A percentile compares a stretch with the other conserved stretches of the same genome.
These are phyloP conservation scores for Medauroidea extradentata DNA, from an alignment of 1,140 invertebrate species.

Conservation along the genomic window DNA sequence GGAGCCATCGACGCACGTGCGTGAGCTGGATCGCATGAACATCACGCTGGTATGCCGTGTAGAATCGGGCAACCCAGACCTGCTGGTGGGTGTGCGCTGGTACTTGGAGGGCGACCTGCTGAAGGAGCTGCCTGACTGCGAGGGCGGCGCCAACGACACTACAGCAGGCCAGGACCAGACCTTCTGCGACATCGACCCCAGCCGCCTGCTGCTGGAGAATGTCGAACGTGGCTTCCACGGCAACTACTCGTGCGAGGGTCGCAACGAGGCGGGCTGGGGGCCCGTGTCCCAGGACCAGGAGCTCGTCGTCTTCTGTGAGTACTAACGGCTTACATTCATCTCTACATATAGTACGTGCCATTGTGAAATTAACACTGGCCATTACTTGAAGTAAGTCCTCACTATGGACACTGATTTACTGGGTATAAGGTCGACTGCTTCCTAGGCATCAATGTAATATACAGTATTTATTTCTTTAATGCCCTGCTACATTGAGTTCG, in stretches of 20 bases:
- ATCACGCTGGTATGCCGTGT: slow-evolving; percentile 79
- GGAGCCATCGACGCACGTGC: slow-evolving; percentile 67
- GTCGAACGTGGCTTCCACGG: slow-evolving; percentile 81
- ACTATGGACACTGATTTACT: too few relatives aligned
- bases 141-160: slow-evolving; percentile 47
- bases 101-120: slow-evolving; percentile 76
- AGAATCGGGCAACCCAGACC: slow-evolving; percentile 59
- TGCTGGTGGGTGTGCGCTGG: slow-evolving; percentile 58
- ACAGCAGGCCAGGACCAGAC: too few relatives aligned
- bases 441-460: too few relatives aligned
- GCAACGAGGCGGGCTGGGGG: slow-evolving; percentile 82
- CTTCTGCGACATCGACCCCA: slow-evolving; percentile 80
- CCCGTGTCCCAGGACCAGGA: slow-evolving; percentile 64
- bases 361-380: too few relatives aligned
- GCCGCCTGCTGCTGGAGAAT: slow-evolving; percentile 71
- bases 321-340: too few relatives aligned
- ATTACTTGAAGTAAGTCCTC: too few relatives aligned
- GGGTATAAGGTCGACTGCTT: too few relatives aligned
- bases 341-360: too few relatives aligned
- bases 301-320: slow-evolving; percentile 73
- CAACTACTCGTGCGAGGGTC: slow-evolving; percentile 87
- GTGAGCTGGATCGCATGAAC: slow-evolving; percentile 73
- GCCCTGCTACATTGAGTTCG: too few relatives aligned
- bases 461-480: too few relatives aligned
- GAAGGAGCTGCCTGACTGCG: slow-evolving; percentile 79